Conservation (phyloP, 1,140 invertebrate genomes). For the Araneus ventricosus region DNA sequence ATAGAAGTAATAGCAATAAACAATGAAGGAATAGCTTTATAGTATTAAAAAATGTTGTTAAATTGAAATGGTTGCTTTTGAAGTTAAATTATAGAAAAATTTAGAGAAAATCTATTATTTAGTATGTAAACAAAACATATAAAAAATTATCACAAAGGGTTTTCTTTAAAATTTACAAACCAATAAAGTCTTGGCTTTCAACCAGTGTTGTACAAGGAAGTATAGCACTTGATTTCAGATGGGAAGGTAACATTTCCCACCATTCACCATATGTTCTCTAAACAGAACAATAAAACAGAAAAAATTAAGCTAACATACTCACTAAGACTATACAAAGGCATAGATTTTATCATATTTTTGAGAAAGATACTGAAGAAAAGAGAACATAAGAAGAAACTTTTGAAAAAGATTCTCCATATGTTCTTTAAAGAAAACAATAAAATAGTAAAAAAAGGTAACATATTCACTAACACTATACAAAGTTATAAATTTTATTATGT, state of each 20-base stretch:
- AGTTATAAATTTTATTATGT: no score
- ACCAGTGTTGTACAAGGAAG: conserved; percentile 87
- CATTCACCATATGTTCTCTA: conserved; percentile 94
- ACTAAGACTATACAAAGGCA: no score
- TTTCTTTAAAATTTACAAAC: conserved; percentile 81
- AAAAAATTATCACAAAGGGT: neutral
- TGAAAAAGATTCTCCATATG: conserved; percentile 92
- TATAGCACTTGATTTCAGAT: conserved; percentile 79
- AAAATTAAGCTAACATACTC: no score
- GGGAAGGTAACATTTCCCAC: conserved; percentile 90
- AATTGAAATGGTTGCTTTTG: neutral
- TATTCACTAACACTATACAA: no score
- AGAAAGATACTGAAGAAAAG: no score
- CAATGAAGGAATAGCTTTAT: neutral
- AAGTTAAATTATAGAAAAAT: neutral
- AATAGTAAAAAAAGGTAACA: no score
- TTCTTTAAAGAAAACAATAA: conserved; percentile 84
- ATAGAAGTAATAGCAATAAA: neutral
- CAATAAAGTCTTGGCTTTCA: conserved; percentile 92
- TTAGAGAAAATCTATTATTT: neutral
- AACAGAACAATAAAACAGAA: conserved; percentile 76
- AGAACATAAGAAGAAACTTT: no score
- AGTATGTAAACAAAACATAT: neutral
- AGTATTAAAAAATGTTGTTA: neutral
- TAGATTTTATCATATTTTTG: no score